A percentile compares a stretch with the other conserved stretches of the same genome.
phyloP scores from a whole-genome alignment of 1,140 invertebrate genomes.

The Polypedilum vanderplanki region DNA sequence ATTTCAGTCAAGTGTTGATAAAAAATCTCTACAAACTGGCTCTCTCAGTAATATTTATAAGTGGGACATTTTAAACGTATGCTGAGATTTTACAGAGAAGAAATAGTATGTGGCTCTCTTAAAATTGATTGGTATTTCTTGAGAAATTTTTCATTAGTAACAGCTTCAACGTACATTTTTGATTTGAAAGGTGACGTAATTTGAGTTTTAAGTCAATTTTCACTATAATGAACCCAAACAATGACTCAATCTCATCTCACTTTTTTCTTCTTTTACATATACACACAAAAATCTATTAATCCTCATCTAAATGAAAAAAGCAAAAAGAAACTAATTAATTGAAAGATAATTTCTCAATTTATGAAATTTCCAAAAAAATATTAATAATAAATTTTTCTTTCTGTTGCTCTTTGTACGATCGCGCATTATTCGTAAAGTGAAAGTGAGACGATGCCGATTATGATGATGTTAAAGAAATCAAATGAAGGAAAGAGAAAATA shows the following conservation, averaged over 20 bases:
- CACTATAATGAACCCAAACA: no score
- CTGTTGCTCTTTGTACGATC: slow-evolving; percentile 9
- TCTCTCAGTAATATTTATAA: not conserved
- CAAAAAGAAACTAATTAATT: slow-evolving; percentile 14
- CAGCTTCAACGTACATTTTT: no score
- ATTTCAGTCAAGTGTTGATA: slow-evolving; percentile 17
- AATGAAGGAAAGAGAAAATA: not conserved
- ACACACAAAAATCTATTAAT: no score
- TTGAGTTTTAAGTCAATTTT: no score
- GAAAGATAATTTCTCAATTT: slow-evolving; percentile 13
- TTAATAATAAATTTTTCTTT: not conserved
- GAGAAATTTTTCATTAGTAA: no score
- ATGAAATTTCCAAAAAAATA: not conserved
- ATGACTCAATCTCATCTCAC: no score
- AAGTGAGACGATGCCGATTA: slow-evolving; percentile 16
- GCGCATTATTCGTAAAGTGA: slow-evolving; percentile 11
- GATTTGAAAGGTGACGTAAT: no score
- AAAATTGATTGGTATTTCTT: no score
- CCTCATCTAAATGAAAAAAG: not conserved
- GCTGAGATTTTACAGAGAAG: no score
- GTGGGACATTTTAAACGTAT: not conserved
- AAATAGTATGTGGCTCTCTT: no score
- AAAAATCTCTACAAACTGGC: not conserved
- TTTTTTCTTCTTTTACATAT: no score
- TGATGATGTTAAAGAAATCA: not conserved